Evolutionary conservation across 2,113 vertebrate species (phyloP).

Genomic region (Notothenia coriiceps): DNA sequence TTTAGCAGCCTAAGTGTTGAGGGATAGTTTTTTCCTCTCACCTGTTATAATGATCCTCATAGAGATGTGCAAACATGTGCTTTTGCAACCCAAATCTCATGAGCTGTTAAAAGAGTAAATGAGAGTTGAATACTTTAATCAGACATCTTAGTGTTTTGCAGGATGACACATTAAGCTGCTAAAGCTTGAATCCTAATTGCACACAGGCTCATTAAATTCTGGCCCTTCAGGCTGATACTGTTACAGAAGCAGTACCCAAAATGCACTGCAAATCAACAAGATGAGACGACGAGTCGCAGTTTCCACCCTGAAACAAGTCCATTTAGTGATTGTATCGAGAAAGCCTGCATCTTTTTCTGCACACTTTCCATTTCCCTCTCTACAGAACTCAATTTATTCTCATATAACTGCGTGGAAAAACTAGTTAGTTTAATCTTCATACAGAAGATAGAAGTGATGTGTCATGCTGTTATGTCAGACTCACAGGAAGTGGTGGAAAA

Average conservation of each 20-base stretch:
- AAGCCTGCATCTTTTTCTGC: conserved; percentile 15
- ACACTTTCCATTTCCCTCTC: not conserved
- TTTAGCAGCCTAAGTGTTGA: not conserved
- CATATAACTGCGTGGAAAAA: too few species aligned
- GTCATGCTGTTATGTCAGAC: not conserved
- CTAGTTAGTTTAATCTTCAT: too few species aligned
- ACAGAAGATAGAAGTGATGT: not conserved
- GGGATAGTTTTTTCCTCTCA: not conserved
- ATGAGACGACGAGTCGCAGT: conserved; percentile 49
- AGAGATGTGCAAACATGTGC: conserved; percentile 2
- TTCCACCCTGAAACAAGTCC: conserved; percentile 27
- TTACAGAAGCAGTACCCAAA: conserved; percentile 44
- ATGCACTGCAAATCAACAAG: conserved; percentile 55
- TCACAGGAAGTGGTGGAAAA: not conserved
- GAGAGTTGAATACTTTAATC: not conserved
- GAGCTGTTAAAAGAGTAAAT: not conserved
- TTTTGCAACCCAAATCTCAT: conserved; percentile 3
- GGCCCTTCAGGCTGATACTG: not conserved
- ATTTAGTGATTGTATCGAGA: not conserved
- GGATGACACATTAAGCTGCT: conserved; percentile 16
- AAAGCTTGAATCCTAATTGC: not conserved
- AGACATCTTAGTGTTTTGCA: not conserved
- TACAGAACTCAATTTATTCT: not conserved
- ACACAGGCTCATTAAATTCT: not conserved
- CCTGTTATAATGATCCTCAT: not conserved